Base-by-base conservation (phyloP, 2,797 vertebrate species). In the Darevskia mixta region DNA sequence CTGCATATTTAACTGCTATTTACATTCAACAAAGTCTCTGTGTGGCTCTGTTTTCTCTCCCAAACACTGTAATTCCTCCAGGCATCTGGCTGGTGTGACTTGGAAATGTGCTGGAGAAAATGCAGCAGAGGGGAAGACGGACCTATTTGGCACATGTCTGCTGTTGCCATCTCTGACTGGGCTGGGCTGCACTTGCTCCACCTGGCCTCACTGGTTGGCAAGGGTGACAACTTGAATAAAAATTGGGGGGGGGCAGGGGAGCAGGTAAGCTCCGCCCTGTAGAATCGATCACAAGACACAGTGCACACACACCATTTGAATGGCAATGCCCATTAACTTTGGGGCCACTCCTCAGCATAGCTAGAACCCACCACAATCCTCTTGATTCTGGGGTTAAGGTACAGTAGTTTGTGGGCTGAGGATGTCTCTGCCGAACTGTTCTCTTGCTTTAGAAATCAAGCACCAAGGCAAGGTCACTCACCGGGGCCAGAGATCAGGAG, bases 1-100 rank as follows among this genome's bases (percentile, higher is more conserved):
- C 94, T 93, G 94, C 94, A 95, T 96, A 95, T 95, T 95, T 96
- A 97, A 90, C 94, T 94, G 96, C 77, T 97, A 94, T 97, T 97
- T 97, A 96, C 96, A 96, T 87, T 92, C 95, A 96, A 95, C 95
- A 94, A 86, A 90, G 94, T 92, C 93, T 95, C 95, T 93, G 93
- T 91, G 91, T 89, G 94, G 92, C 93, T 95, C 93, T 95, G 94
- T 94, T 95, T 95, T 92, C 92, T 88, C 93, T 95, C 91, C 91
- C 91, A 92, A 95, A 86, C 0, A 75, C 92, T 94, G 87, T 58
- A 84, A 92, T 92, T 92, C 89, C 94, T 94, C 88, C 86, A n/a
- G 76, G 92, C 91, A 90, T 80, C 81, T 0, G 83, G 89, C 92
- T 92, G 92, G 87, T 86, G 89, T 90, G 88, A 90, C 90, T 87